Percentiles rank a stretch among this genome's conserved stretches.
These are phyloP conservation scores for Morone chrysops DNA, from an alignment of 2,113 vertebrate genomes.

Conservation along the genomic window DNA sequence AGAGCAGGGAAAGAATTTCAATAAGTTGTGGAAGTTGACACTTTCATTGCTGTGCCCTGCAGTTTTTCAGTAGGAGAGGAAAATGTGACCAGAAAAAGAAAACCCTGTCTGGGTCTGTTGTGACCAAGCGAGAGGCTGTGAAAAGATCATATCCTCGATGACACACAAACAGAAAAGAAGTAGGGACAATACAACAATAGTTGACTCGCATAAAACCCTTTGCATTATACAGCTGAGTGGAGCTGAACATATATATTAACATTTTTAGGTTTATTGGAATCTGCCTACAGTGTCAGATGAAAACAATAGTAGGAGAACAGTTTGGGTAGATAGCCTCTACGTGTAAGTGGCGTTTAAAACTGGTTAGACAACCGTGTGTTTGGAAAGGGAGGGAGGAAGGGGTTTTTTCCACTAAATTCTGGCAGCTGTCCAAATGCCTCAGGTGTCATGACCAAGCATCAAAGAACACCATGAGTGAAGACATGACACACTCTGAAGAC, in stretches of 20 bases:
- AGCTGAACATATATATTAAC: neutral
- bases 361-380: conserved; percentile 62
- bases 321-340: conserved; percentile 13
- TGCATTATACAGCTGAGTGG: conserved; percentile 1
- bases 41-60: conserved; percentile 57
- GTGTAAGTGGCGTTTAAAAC: conserved; percentile 51
- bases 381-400: conserved; percentile 21
- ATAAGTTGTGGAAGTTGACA: conserved; percentile 64
- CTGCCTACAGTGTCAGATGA: neutral
- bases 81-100: conserved; percentile 46
- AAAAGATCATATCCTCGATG: conserved; percentile 40
- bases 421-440: conserved; percentile 58
- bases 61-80: conserved; percentile 28
- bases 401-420: conserved; percentile 32
- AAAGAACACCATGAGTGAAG: conserved; percentile 56
- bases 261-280: conserved; percentile 22
- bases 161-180: conserved; percentile 13
- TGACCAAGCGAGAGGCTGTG: neutral
- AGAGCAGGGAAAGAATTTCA: conserved; percentile 59
- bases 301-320: conserved; percentile 8
- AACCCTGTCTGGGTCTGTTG: conserved; percentile 12
- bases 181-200: neutral
- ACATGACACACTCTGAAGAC: conserved; percentile 51
- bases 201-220: neutral
- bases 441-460: conserved; percentile 67